Percentiles rank a stretch among this genome's conserved stretches.
Evolutionary conservation across 2,113 vertebrate species (phyloP).

Genomic region (Tetrax tetrax): DNA sequence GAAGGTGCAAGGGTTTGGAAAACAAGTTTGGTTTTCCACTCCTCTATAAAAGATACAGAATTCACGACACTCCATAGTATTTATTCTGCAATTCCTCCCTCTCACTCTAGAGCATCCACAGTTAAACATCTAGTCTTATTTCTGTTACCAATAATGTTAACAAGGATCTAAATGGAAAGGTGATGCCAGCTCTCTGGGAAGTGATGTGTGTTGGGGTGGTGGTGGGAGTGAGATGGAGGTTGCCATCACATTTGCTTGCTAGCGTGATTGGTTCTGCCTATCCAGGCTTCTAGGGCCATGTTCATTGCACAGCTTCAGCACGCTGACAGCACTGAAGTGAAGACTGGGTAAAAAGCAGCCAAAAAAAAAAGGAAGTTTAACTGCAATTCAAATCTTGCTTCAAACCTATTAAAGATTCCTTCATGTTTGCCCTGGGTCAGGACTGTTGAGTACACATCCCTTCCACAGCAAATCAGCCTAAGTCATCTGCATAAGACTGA

Average conservation of each 20-base stretch:
- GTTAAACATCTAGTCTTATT: neutral
- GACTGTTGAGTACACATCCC: neutral
- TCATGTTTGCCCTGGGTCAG: neutral
- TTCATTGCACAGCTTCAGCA: neutral
- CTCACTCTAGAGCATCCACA: neutral
- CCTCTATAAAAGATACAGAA: neutral
- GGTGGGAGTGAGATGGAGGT: neutral
- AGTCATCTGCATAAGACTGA: neutral
- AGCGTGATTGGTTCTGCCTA: neutral
- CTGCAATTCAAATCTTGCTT: neutral
- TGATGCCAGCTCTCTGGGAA: neutral
- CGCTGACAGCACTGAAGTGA: neutral
- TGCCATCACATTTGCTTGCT: neutral
- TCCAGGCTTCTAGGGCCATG: neutral
- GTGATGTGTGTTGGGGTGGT: no score
- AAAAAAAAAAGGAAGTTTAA: neutral
- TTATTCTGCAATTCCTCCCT: neutral
- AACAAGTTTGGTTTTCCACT: neutral
- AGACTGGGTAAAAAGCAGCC: neutral
- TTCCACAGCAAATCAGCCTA: neutral
- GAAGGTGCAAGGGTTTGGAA: neutral
- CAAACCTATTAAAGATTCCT: neutral
- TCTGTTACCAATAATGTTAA: neutral
- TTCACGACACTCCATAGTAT: neutral
- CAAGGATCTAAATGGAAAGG: neutral